Evolutionary conservation across 2,888 invertebrate species (phyloP), one percentile per base, ranked within the genome.

Genomic region (Pelosia muscerda): DNA sequence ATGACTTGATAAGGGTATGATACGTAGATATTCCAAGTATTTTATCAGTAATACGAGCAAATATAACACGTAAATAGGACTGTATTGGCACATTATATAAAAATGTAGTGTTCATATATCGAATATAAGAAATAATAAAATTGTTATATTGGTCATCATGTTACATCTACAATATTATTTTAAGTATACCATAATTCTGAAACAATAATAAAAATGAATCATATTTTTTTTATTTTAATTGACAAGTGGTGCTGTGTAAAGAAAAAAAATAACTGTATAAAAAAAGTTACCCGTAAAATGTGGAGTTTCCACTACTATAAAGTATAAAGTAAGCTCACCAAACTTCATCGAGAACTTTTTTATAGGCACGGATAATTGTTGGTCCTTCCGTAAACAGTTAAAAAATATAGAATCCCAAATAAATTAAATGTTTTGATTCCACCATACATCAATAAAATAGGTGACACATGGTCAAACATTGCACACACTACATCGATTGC

Each of bases 41-140:
- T 72, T 77, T 69, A 72, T 74, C 63, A 63, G 42, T 76, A 64
- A 62, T 73, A 77, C 73, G 63, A 73, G 64, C 74, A 73, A 69
- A 68, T 75, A 74, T 81, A 73, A 71, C 76, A 81, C 78, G 65
- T 79, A 68, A 68, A 75, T 83, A 84, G 83, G 69, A 80, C 83
- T 78, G 76, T 83, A 82, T 79, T 71, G 77, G 82, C 83, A 84
- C 84, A 78, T 77, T 69, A 72, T 78, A 68, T 79, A 81, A 76
- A 61, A 64, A 75, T 72, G 79, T 82, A 82, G 81, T 74, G 73
- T 65, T 82, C 81, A 77, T 81, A 66, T 77, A 79, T 79, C 63
- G 76, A 78, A 77, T 75, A 62, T 74, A 77, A 75, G 66, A 63
- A 74, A 73, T 73, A 69, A 74, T 77, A 58, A 72, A 70, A 69